Evolutionary conservation across 2,797 vertebrate genomes (phyloP), one percentile per base, ranked within the genome.

Genomic region (Microctenopoma stevenorrisi): DNA sequence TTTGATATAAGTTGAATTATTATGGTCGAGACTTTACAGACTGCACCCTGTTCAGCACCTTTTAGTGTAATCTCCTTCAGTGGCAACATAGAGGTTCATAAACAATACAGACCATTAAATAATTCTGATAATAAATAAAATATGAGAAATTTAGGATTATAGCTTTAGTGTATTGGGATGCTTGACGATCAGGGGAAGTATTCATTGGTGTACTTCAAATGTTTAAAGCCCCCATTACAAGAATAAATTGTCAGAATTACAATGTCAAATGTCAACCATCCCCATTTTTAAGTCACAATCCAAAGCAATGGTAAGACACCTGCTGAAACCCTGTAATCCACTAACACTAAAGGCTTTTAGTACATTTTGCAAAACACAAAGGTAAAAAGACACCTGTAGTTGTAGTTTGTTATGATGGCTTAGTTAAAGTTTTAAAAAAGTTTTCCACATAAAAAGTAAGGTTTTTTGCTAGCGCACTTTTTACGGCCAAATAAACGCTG

Each of bases 311-410:
- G 47, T 28, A 38, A 72, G 48, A 49, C 70, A 79, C 54, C 84
- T 76, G 77, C 62, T 81, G 67, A 73, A 76, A 89, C 87, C 88
- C 87, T 89, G 85, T 89, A 63, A 84, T 83, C 90, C 84, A 83
- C 70, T 68, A 81, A 78, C 66, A 71, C 64, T 67, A 50, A 84
- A 88, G 77, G 82, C 82, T 76, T 72, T 69, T 47, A 65, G 35
- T 59, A 1, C 22, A 62, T 72, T 83, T 77, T 80, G 76, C 68
- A 82, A 71, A 85, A 79, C 64, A 78, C 53, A 61, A 80, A 74
- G 56, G 52, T 72, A 73, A 69, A 77, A 84, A 85, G 63, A 87
- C 66, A 84, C 76, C 86, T 88, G 74, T 70, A 74, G 59, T n/a
- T 75, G 40, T 42, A 42, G 12, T 84, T 68, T 78, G 59, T 77